phyloP scores from a whole-genome alignment of 2,113 vertebrate genomes.

The Grammomys dolichurus region DNA sequence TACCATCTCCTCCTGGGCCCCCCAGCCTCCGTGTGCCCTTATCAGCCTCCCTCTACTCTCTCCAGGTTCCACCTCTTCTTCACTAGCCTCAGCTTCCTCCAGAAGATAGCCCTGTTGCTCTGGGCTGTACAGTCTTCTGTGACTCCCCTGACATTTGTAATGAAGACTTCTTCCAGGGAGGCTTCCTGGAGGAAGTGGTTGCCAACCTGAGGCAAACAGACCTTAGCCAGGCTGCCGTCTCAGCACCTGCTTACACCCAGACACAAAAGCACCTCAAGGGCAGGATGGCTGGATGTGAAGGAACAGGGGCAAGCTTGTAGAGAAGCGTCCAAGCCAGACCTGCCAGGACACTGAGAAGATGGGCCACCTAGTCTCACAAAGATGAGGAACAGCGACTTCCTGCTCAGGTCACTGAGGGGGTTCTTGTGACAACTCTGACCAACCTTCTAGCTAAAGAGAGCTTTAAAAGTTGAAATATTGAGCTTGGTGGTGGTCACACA shows the following conservation, averaged over 20 bases:
- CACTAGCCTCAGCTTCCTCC: background rate
- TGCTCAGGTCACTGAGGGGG: background rate
- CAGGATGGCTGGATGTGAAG: background rate
- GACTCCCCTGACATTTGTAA: background rate
- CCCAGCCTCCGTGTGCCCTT: background rate
- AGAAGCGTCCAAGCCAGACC: background rate
- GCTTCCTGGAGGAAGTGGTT: constrained; percentile 29
- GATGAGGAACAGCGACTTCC: background rate
- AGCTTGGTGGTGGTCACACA: background rate
- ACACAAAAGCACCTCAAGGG: background rate
- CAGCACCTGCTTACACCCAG: background rate
- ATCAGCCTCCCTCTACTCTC: background rate
- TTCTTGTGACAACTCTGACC: background rate
- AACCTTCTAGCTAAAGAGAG: background rate
- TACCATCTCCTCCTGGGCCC: background rate
- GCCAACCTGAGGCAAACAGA: background rate
- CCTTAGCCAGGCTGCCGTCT: background rate
- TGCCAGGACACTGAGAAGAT: background rate
- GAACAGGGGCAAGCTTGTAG: background rate
- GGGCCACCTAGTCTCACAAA: background rate
- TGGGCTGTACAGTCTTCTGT: background rate
- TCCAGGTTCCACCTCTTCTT: background rate
- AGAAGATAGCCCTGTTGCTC: background rate
- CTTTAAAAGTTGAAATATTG: background rate
- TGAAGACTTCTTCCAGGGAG: background rate